A percentile compares a stretch with the other conserved stretches of the same genome.
Evolutionary conservation across 1,140 invertebrate genomes (phyloP).

Genomic region (Paraescarpia echinospica): DNA sequence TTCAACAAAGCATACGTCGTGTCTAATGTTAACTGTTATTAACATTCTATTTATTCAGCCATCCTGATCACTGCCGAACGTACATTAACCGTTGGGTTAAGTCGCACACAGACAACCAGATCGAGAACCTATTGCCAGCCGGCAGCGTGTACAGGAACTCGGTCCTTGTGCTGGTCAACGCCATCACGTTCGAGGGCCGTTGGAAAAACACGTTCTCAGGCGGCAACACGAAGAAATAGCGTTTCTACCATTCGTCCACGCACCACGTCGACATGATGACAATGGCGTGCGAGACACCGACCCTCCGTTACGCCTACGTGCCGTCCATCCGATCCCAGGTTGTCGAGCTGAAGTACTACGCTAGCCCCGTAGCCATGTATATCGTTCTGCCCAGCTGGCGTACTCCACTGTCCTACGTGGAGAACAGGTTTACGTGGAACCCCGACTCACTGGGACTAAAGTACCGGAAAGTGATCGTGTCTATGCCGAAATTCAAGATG

Average conservation of each 20-base stretch:
- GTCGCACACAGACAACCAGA: slow-evolving; percentile 67
- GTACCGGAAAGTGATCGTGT: slow-evolving; percentile 23
- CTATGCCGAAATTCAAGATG: slow-evolving; percentile 69
- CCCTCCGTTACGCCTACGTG: too few relatives aligned
- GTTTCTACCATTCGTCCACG: slow-evolving; percentile 40
- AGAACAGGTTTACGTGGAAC: slow-evolving; percentile 32
- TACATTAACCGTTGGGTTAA: slow-evolving; percentile 73
- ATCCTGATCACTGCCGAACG: too few relatives aligned
- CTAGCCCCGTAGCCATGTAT: slow-evolving; percentile 65
- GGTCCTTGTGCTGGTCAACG: slow-evolving; percentile 72
- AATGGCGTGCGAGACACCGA: too few relatives aligned
- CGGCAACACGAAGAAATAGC: slow-evolving; percentile 58
- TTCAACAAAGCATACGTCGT: too few relatives aligned
- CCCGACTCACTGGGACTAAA: slow-evolving; percentile 17
- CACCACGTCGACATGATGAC: too few relatives aligned
- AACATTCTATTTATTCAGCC: too few relatives aligned
- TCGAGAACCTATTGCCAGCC: slow-evolving; percentile 63
- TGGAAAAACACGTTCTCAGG: slow-evolving; percentile 72
- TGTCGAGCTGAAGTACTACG: slow-evolving; percentile 76
- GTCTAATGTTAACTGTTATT: too few relatives aligned
- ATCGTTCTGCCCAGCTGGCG: slow-evolving; percentile 36
- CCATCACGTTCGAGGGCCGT: slow-evolving; percentile 75
- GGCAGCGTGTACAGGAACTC: slow-evolving; percentile 61
- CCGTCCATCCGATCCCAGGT: slow-evolving; percentile 61
- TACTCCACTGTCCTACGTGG: slow-evolving; percentile 45